A percentile compares a stretch with the other conserved stretches of the same genome.
Evolutionary conservation across 2,888 invertebrate genomes (phyloP).

Genomic region (Mesorhabditis spiculigera): DNA sequence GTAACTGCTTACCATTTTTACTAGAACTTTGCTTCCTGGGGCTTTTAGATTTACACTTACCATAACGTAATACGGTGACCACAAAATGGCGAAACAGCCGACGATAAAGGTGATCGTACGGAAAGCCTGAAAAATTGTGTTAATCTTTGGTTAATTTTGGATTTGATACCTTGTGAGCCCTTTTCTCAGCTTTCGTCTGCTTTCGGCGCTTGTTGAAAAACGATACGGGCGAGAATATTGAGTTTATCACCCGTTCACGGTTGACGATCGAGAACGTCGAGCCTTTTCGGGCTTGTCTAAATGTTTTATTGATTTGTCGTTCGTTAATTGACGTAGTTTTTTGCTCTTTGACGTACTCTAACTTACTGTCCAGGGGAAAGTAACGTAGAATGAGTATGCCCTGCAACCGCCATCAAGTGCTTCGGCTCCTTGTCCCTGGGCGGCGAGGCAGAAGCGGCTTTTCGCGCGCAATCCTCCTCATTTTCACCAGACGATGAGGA

Average conservation of each 20-base stretch:
- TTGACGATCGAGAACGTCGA: slow-evolving; percentile 41
- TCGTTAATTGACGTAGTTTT: background rate
- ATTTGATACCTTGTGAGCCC: slow-evolving; percentile 53
- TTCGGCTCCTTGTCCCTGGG: slow-evolving; percentile 2
- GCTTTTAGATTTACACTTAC: slow-evolving; percentile 19
- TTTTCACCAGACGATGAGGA: background rate
- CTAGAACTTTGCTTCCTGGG: no score
- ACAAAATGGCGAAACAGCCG: slow-evolving; percentile 57
- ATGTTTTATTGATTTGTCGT: slow-evolving; percentile 11
- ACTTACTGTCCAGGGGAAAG: background rate
- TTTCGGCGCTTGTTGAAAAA: slow-evolving; percentile 34
- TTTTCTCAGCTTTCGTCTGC: slow-evolving; percentile 49
- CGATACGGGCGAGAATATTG: slow-evolving; percentile 34
- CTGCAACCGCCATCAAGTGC: background rate
- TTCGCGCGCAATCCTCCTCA: slow-evolving; percentile 2
- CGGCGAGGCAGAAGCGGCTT: background rate
- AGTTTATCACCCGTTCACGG: slow-evolving; percentile 36
- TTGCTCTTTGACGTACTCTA: background rate
- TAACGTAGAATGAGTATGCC: background rate
- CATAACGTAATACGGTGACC: slow-evolving; percentile 59
- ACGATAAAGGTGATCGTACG: slow-evolving; percentile 59
- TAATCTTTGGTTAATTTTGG: background rate
- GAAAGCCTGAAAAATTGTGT: slow-evolving; percentile 15
- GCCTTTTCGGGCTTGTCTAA: slow-evolving; percentile 41
- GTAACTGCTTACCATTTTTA: no score